phyloP scores from a whole-genome alignment of 2,113 vertebrate genomes.

The Strix uralensis region DNA sequence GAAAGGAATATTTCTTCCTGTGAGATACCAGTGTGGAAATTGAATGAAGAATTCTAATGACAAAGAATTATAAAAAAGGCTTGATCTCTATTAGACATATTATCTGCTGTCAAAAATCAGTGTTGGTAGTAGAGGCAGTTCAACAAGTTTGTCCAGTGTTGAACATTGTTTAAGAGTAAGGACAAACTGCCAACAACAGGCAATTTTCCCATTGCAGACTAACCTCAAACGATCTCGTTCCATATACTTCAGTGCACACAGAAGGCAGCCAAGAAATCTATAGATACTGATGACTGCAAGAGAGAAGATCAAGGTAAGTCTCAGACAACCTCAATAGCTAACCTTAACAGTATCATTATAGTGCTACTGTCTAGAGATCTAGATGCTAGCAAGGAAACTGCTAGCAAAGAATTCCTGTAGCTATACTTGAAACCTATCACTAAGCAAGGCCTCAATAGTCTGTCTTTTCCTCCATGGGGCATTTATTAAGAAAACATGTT shows the following conservation, averaged over 20 bases:
- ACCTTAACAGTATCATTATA: neutral
- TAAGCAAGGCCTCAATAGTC: neutral
- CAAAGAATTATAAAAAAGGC: neutral
- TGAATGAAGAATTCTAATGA: neutral
- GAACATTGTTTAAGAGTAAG: neutral
- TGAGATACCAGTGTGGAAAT: neutral
- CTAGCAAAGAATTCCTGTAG: neutral
- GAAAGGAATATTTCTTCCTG: neutral
- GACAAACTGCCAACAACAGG: neutral
- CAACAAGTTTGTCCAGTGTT: neutral
- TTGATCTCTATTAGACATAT: neutral
- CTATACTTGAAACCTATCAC: neutral
- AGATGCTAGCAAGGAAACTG: neutral
- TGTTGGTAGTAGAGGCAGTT: neutral
- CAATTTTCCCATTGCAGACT: neutral
- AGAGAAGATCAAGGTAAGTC: neutral
- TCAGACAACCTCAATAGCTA: neutral
- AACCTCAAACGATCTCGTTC: neutral
- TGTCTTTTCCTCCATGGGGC: neutral
- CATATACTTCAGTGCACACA: neutral
- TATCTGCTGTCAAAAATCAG: neutral
- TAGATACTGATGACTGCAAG: neutral
- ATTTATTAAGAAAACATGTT: neutral
- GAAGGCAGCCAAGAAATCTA: neutral
- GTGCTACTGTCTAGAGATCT: neutral